Conservation (phyloP, 2,113 vertebrate genomes). For the Ranitomeya variabilis region DNA sequence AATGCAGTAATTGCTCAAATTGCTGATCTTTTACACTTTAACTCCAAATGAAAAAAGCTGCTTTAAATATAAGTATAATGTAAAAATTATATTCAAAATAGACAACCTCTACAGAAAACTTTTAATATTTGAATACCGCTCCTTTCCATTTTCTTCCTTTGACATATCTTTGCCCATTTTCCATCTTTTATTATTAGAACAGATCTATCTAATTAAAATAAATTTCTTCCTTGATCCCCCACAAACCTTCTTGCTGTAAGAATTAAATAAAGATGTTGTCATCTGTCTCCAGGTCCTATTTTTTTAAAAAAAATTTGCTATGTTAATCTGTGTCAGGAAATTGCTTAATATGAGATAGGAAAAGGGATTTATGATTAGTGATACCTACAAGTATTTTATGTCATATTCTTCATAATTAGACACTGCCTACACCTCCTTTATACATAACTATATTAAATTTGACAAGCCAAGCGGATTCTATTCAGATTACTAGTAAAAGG, state of each 20-base stretch:
- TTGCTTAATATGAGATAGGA: not conserved
- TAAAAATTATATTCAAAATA: too few relatives aligned
- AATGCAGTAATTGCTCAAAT: too few relatives aligned
- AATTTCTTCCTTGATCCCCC: not conserved
- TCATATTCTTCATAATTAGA: not conserved
- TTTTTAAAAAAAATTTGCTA: not conserved
- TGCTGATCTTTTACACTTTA: too few relatives aligned
- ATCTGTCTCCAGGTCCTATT: slow-evolving; percentile 1
- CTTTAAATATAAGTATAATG: too few relatives aligned
- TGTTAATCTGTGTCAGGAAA: not conserved
- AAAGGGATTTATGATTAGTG: not conserved
- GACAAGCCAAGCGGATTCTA: not conserved
- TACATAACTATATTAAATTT: not conserved
- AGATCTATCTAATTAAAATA: too few relatives aligned
- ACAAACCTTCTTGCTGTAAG: not conserved
- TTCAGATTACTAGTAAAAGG: not conserved
- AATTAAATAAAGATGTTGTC: not conserved
- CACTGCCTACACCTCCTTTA: not conserved
- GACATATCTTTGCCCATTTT: too few relatives aligned
- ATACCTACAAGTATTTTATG: not conserved
- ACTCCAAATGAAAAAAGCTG: too few relatives aligned
- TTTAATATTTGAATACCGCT: too few relatives aligned
- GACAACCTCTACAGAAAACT: too few relatives aligned
- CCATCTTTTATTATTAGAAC: too few relatives aligned
- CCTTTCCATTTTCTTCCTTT: too few relatives aligned